These are phyloP conservation scores for Clitarchus hookeri DNA, from an alignment of 2,888 invertebrate species.

Conservation along the genomic window DNA sequence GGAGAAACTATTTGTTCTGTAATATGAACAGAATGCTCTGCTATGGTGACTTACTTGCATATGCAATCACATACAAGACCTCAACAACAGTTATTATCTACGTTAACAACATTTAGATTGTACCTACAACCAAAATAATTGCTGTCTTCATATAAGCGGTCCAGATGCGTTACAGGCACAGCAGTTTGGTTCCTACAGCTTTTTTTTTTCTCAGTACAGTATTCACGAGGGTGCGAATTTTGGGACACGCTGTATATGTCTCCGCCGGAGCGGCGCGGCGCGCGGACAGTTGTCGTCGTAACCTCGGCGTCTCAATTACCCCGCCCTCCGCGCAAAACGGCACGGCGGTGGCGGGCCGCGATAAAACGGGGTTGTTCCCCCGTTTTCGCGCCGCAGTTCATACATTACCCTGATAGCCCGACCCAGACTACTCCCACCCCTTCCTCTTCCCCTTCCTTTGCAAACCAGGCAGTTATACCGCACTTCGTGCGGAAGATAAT, in stretches of 20 bases:
- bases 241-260: neutral
- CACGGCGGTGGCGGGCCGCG: neutral
- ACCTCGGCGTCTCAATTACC: neutral
- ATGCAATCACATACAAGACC: too few species aligned
- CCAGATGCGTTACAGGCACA: too few species aligned
- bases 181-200: too few species aligned
- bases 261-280: neutral
- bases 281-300: neutral
- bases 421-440: neutral
- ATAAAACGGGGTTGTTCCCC: neutral
- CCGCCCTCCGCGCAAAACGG: neutral
- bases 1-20: too few species aligned
- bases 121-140: too few species aligned
- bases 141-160: too few species aligned
- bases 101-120: too few species aligned
- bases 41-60: too few species aligned
- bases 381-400: constrained; percentile 2
- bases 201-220: too few species aligned
- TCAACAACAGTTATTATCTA: too few species aligned
- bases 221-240: too few species aligned
- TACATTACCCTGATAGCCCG: constrained; percentile 8
- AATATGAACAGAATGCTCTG: too few species aligned
- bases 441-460: neutral
- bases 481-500: neutral
- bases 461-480: neutral